phyloP scores from a whole-genome alignment of 1,140 invertebrate genomes.

The Dendroctonus ponderosae region DNA sequence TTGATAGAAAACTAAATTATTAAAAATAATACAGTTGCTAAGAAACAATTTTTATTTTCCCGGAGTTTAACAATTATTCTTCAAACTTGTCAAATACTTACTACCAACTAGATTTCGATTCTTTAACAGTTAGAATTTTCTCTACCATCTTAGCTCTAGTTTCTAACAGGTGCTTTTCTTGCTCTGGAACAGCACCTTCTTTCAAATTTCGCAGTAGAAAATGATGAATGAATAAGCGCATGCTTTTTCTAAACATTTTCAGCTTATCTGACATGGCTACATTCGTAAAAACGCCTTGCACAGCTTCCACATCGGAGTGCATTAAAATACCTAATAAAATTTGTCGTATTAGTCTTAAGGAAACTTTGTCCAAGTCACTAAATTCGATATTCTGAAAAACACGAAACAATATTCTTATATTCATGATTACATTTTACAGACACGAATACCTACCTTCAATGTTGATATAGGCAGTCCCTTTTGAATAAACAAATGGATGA shows the following conservation, averaged over 20 bases:
- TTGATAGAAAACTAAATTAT: too few species aligned
- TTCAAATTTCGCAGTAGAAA: constrained; percentile 69
- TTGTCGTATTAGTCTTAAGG: constrained; percentile 68
- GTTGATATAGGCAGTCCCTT: constrained; percentile 78
- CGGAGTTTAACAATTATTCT: too few species aligned
- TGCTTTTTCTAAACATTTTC: constrained; percentile 70
- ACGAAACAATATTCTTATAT: neutral
- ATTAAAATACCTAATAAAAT: constrained; percentile 70
- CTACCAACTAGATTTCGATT: constrained; percentile 15
- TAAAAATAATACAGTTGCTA: too few species aligned
- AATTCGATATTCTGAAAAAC: constrained; percentile 72
- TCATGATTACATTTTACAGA: neutral
- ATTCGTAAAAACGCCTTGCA: constrained; percentile 64
- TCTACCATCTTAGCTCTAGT: constrained; percentile 57
- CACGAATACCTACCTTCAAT: constrained; percentile 68
- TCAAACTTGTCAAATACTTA: too few species aligned
- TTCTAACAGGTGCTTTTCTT: constrained; percentile 56
- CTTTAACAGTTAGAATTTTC: constrained; percentile 52
- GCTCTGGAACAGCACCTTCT: constrained; percentile 51
- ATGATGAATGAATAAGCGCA: constrained; percentile 76
- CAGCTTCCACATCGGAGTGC: constrained; percentile 58
- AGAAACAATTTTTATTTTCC: too few species aligned
- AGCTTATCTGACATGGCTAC: constrained; percentile 67
- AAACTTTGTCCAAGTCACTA: constrained; percentile 70
- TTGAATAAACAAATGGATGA: constrained; percentile 77